Percentiles rank a stretch among this genome's conserved stretches.
phyloP scores from a whole-genome alignment of 1,140 invertebrate genomes.

The Camponotus vicinus region DNA sequence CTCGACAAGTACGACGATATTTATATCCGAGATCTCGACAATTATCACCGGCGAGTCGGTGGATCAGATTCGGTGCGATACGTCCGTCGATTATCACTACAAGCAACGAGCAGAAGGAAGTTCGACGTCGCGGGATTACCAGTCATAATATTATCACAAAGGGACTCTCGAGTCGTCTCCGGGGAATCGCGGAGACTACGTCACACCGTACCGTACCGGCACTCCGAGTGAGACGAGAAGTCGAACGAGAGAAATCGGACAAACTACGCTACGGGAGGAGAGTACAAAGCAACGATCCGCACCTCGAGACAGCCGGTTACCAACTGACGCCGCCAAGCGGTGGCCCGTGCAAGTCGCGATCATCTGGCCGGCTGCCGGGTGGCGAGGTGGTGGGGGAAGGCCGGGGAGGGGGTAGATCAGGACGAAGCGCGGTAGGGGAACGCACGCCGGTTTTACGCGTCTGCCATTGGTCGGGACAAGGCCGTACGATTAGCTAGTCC shows the following conservation, averaged over 20 bases:
- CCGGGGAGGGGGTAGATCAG: neutral
- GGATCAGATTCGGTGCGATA: slow-evolving; percentile 61
- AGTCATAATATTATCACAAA: slow-evolving; percentile 77
- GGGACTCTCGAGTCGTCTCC: slow-evolving; percentile 14
- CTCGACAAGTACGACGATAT: neutral
- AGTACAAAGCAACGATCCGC: slow-evolving; percentile 48
- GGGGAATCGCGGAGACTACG: neutral
- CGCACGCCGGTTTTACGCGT: slow-evolving; percentile 63
- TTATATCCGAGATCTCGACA: neutral
- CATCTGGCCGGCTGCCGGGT: slow-evolving; percentile 79
- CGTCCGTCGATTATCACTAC: slow-evolving; percentile 82
- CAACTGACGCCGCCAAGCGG: slow-evolving; percentile 82
- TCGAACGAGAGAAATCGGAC: slow-evolving; percentile 61
- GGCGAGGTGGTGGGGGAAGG: slow-evolving; percentile 9
- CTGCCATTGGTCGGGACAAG: slow-evolving; percentile 75
- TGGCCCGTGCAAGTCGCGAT: slow-evolving; percentile 74
- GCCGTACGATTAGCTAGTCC: slow-evolving; percentile 57
- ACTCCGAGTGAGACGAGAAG: slow-evolving; percentile 34
- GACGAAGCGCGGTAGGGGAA: slow-evolving; percentile 29
- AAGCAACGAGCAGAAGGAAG: slow-evolving; percentile 50
- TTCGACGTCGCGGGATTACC: slow-evolving; percentile 57
- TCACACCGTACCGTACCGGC: slow-evolving; percentile 30
- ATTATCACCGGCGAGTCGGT: slow-evolving; percentile 64
- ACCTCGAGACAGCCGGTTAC: slow-evolving; percentile 82
- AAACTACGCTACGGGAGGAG: slow-evolving; percentile 70